phyloP scores from a whole-genome alignment of 2,113 vertebrate genomes.

The Anolis carolinensis region DNA sequence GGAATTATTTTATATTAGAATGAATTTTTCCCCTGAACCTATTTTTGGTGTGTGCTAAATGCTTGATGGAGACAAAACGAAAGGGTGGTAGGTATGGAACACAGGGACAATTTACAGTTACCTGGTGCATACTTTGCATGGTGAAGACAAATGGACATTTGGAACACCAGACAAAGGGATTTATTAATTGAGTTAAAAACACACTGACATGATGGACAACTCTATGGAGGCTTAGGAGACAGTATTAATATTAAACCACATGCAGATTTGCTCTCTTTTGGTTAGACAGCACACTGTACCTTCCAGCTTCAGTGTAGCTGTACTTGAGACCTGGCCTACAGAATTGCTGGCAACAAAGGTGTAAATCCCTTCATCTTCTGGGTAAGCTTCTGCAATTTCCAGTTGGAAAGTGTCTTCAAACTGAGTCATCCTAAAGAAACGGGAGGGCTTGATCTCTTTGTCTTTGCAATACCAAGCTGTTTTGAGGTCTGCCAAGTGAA shows the following conservation, averaged over 20 bases:
- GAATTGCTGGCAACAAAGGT: conserved; percentile 90
- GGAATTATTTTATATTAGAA: conserved; percentile 13
- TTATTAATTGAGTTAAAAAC: conserved; percentile 68
- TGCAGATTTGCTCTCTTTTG: conserved; percentile 20
- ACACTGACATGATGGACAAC: conserved; percentile 37
- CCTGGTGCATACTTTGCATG: conserved; percentile 18
- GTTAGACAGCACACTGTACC: conserved; percentile 75
- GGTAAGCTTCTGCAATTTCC: conserved; percentile 91
- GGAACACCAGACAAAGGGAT: conserved; percentile 36
- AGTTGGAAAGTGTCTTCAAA: conserved; percentile 95
- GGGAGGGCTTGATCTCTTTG: conserved; percentile 93
- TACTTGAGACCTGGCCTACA: conserved; percentile 89
- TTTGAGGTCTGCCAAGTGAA: conserved; percentile 83
- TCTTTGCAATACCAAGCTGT: conserved; percentile 93
- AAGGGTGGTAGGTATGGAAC: conserved; percentile 34
- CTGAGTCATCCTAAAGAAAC: conserved; percentile 93
- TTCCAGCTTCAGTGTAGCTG: conserved; percentile 85
- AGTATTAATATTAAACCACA: conserved; percentile 46
- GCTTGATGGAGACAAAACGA: conserved; percentile 35
- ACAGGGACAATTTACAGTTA: conserved; percentile 19
- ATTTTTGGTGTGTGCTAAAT: conserved; percentile 40
- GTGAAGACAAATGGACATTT: conserved; percentile 35
- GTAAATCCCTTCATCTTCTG: conserved; percentile 92
- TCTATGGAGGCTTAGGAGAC: conserved; percentile 46
- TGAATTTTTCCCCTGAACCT: conserved; percentile 7